phyloP scores from a whole-genome alignment of 2,797 vertebrate species.

The Rhodeus uyekii region DNA sequence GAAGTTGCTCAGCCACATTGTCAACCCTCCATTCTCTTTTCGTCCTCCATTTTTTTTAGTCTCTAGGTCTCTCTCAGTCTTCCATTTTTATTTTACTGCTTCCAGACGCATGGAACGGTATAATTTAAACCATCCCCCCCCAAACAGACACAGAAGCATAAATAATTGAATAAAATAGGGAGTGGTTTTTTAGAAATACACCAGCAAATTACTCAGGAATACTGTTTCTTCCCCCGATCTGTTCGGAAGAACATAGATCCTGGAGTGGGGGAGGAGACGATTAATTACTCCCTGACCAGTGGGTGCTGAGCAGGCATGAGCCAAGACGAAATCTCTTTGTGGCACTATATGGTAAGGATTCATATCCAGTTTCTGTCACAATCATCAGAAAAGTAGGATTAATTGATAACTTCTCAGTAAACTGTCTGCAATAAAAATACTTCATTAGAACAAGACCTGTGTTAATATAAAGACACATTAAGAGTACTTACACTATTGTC shows the following conservation, averaged over 20 bases:
- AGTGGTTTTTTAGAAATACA: slow-evolving; percentile 72
- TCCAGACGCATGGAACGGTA: slow-evolving; percentile 62
- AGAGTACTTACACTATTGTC: slow-evolving; percentile 79
- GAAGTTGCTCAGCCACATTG: slow-evolving; percentile 65
- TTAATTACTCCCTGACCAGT: slow-evolving; percentile 64
- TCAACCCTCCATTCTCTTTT: slow-evolving; percentile 47
- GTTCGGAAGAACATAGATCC: slow-evolving; percentile 56
- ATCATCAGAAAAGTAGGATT: background rate
- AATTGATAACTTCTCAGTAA: background rate
- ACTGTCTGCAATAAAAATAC: background rate
- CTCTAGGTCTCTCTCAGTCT: slow-evolving; percentile 19
- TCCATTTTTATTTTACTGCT: slow-evolving; percentile 43
- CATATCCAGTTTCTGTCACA: slow-evolving; percentile 65
- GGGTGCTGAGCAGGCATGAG: slow-evolving; percentile 68
- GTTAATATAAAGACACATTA: slow-evolving; percentile 18
- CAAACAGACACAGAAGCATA: slow-evolving; percentile 77
- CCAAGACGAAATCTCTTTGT: slow-evolving; percentile 65
- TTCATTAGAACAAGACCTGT: background rate
- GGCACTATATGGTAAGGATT: slow-evolving; percentile 68
- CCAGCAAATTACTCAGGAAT: slow-evolving; percentile 75
- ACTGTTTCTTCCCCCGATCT: slow-evolving; percentile 58
- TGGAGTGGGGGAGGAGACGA: slow-evolving; percentile 55
- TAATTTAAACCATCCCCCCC: slow-evolving; percentile 75
- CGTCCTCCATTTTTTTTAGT: slow-evolving; percentile 16
- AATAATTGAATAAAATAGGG: slow-evolving; percentile 81